Conservation (phyloP, 1,140 invertebrate genomes). For the Pinna nobilis region DNA sequence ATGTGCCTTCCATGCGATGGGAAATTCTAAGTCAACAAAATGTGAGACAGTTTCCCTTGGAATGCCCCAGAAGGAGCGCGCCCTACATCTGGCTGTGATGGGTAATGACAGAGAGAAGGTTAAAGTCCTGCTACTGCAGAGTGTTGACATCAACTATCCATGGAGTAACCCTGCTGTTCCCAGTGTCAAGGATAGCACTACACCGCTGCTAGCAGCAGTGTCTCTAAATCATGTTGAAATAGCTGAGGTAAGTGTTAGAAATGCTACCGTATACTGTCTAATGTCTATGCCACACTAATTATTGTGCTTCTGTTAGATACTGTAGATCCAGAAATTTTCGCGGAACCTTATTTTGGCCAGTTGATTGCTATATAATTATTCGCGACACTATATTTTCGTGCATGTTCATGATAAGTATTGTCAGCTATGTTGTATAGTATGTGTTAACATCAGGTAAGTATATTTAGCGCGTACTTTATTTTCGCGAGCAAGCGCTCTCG, state of each 20-base stretch:
- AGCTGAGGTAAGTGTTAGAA: conserved; percentile 60
- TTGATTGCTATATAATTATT: no score
- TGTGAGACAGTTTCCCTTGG: conserved; percentile 63
- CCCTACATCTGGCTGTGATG: conserved; percentile 72
- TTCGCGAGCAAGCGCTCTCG: no score
- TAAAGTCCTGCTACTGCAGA: conserved; percentile 42
- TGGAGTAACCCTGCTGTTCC: conserved; percentile 72
- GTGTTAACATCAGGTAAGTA: no score
- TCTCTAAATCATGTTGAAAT: conserved; percentile 73
- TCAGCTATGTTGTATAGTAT: no score
- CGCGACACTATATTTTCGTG: no score
- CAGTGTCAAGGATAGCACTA: conserved; percentile 73
- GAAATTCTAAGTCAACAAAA: conserved; percentile 70
- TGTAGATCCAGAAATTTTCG: no score
- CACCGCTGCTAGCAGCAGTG: conserved; percentile 71
- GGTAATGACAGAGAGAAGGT: conserved; percentile 68
- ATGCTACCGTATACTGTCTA: not conserved
- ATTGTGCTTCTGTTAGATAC: no score
- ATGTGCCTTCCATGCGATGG: conserved; percentile 54
- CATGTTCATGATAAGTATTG: no score
- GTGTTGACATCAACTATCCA: conserved; percentile 72
- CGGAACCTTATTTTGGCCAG: no score
- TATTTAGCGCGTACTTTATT: no score
- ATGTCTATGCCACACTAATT: no score
- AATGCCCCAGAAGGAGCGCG: conserved; percentile 70